phyloP scores from a whole-genome alignment of 1,140 invertebrate species.

The Aphelinus certus region DNA sequence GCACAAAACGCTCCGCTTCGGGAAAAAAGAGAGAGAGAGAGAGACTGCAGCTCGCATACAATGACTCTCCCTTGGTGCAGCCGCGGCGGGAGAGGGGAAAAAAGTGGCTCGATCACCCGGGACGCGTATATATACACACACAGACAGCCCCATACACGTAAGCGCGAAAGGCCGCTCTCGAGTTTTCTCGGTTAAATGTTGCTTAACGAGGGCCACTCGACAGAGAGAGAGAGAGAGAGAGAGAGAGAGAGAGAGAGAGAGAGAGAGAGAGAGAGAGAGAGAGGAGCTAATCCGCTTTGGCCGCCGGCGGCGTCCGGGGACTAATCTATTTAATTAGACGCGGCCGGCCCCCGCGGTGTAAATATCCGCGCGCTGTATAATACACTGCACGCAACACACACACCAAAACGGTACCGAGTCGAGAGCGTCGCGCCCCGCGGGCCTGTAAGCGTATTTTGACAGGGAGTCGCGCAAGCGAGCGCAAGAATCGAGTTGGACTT shows the following conservation, averaged over 20 bases:
- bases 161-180: background rate
- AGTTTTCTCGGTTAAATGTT: slow-evolving; percentile 15
- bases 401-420: background rate
- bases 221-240: background rate
- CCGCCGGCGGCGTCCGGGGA: background rate
- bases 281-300: background rate
- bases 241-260: too few species aligned
- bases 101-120: too few species aligned
- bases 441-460: slow-evolving; percentile 22
- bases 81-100: too few species aligned
- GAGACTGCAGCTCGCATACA: too few species aligned
- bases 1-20: too few species aligned
- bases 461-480: slow-evolving; percentile 7
- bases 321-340: slow-evolving; percentile 34
- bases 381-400: background rate
- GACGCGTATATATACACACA: too few species aligned
- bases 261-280: too few species aligned
- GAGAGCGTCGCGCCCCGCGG: background rate
- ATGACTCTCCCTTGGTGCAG: too few species aligned
- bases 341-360: background rate
- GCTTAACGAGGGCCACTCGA: slow-evolving; percentile 16
- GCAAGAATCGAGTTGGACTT: background rate
- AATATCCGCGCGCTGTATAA: too few species aligned
- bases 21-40: too few species aligned
- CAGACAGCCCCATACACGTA: too few species aligned